phyloP scores from a whole-genome alignment of 2,888 invertebrate genomes.

The Dasysyrphus tricinctus region DNA sequence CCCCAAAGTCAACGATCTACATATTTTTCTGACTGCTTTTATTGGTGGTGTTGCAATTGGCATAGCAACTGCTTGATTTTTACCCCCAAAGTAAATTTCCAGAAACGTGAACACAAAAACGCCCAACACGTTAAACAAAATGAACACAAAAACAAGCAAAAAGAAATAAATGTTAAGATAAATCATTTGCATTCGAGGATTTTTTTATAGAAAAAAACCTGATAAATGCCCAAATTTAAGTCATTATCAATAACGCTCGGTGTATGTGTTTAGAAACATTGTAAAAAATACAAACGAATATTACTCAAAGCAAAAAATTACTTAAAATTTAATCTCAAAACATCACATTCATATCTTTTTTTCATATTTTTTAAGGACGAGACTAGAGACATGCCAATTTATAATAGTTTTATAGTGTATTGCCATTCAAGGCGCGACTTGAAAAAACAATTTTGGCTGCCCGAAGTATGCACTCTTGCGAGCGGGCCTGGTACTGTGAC shows the following conservation, averaged over 20 bases:
- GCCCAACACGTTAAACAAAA: neutral
- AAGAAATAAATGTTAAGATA: slow-evolving; percentile 4
- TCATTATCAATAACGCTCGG: slow-evolving; percentile 35
- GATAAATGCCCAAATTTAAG: slow-evolving; percentile 29
- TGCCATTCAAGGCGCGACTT: no score
- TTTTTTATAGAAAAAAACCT: slow-evolving; percentile 28
- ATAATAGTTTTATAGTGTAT: no score
- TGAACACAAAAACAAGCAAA: neutral
- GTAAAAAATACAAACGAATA: slow-evolving; percentile 22
- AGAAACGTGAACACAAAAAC: neutral
- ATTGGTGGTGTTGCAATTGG: slow-evolving; percentile 91
- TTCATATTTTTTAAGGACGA: neutral
- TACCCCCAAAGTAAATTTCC: slow-evolving; percentile 42
- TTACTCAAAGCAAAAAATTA: slow-evolving; percentile 26
- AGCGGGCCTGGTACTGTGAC: no score
- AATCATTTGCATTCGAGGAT: slow-evolving; percentile 39
- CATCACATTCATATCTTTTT: slow-evolving; percentile 41
- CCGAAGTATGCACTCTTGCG: no score
- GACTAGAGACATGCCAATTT: no score
- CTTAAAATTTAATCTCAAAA: slow-evolving; percentile 54
- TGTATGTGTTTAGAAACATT: slow-evolving; percentile 31
- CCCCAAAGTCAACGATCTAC: slow-evolving; percentile 89
- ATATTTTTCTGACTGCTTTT: slow-evolving; percentile 92
- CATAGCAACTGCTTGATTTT: slow-evolving; percentile 80
- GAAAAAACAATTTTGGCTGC: no score